phyloP scores from a whole-genome alignment of 2,113 vertebrate genomes.

The Trematocara marginatum region DNA sequence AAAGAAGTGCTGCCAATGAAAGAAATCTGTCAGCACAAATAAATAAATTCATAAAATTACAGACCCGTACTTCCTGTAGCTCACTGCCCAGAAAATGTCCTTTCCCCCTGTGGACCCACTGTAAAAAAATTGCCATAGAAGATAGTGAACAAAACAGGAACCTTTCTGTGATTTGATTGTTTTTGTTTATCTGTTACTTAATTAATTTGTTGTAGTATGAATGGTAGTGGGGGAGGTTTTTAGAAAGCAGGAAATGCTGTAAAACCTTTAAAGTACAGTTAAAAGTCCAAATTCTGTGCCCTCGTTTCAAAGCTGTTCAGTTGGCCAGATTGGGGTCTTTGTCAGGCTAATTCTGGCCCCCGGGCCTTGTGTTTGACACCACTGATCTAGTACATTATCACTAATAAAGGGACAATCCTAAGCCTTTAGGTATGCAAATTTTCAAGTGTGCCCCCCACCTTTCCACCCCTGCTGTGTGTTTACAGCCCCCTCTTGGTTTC shows the following conservation, averaged over 20 bases:
- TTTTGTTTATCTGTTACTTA: neutral
- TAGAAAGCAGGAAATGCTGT: neutral
- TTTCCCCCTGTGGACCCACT: neutral
- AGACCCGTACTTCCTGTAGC: neutral
- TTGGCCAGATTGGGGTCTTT: neutral
- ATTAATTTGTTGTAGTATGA: neutral
- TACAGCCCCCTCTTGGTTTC: slow-evolving; percentile 2
- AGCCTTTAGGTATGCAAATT: neutral
- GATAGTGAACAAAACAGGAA: neutral
- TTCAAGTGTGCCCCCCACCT: neutral
- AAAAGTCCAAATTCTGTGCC: neutral
- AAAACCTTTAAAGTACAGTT: neutral
- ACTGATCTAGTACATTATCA: neutral
- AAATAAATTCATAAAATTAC: neutral
- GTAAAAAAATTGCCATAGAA: neutral
- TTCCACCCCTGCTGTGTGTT: slow-evolving; percentile 14
- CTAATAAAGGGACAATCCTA: neutral
- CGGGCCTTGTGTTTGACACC: neutral
- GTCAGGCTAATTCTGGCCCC: neutral
- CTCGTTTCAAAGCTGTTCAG: neutral
- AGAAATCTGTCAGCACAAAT: neutral
- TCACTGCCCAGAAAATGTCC: neutral
- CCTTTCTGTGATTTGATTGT: neutral
- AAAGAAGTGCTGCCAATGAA: accelerated
- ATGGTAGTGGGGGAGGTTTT: neutral